These are phyloP conservation scores for Lasioglossum pauxillum DNA, from an alignment of 2,888 invertebrate species.

Conservation along the genomic window DNA sequence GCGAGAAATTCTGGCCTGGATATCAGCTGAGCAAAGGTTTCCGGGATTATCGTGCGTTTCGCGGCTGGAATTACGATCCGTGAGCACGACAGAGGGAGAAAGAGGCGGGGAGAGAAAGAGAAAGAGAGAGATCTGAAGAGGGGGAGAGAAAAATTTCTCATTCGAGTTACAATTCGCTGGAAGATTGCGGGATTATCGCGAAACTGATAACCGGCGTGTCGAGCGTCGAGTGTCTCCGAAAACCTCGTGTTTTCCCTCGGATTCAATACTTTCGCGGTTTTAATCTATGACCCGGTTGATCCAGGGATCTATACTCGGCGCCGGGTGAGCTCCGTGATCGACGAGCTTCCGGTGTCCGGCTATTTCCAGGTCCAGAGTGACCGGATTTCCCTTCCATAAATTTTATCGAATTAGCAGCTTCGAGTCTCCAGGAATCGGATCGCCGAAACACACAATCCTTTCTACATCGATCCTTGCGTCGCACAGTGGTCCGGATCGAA, in stretches of 20 bases:
- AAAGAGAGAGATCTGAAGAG: background rate
- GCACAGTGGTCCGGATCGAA: too few relatives aligned
- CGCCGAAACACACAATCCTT: background rate
- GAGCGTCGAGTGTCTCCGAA: background rate
- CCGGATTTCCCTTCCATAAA: background rate
- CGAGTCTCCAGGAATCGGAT: background rate
- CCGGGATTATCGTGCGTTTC: constrained; percentile 12
- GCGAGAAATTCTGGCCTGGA: background rate
- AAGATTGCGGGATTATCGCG: background rate
- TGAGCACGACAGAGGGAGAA: background rate
- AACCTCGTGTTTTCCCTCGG: background rate
- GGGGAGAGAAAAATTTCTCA: constrained; percentile 3
- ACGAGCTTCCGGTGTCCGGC: background rate
- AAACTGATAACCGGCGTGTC: background rate
- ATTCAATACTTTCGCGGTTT: background rate
- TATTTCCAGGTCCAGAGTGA: background rate
- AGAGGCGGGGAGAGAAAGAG: background rate
- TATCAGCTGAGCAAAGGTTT: constrained; percentile 2
- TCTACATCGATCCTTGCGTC: too few relatives aligned
- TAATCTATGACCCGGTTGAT: constrained; percentile 2
- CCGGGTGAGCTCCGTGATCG: too few relatives aligned
- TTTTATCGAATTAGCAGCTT: background rate
- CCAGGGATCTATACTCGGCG: background rate
- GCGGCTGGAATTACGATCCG: constrained; percentile 10
- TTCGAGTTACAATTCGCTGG: constrained; percentile 1